Base-by-base conservation (phyloP, 2,888 invertebrate genomes). In the Xylota segnis region DNA sequence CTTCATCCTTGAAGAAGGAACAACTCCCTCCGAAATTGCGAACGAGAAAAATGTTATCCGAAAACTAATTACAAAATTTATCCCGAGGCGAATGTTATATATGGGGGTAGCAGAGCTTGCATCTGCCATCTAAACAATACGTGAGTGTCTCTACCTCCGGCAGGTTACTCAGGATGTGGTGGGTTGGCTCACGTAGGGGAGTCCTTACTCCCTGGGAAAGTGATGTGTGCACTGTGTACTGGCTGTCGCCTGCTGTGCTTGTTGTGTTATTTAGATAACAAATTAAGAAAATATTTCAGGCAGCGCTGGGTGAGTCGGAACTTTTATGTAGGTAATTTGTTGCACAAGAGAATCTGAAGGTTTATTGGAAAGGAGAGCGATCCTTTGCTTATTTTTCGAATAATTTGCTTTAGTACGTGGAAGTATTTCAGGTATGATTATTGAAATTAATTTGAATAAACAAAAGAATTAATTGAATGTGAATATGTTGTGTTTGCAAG, bases 31-130 rank as follows among this genome's bases (percentile, higher is more conserved):
- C 18, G 47, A 14, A 65, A 45, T 50, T 9, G 45, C 4, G 47
- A 63, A 18, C 7, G 32, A 14, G 14, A 56, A 10, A 29, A 29
- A 52, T 29, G 27, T 34, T 47, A 18, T 50, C 14, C 34, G 7
- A 65, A 65, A 65, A 65, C 34, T 50, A 65, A 65, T 65, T 65
- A 65, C 50, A 50, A 34, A 47, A 47, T 45, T 14, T 47, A 29
- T 45, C 63, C 45, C 32, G 29, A 12, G 32, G 45, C 63, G 12
- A 37, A 45, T 12, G 32, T 27, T n/a, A 10, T 27, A 27, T 32
- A 32, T 14, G 45, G 6, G 7, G 18, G 23, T 2, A 27, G 23
- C 14, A n/a, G 0, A 50, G 23, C 12, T 12, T 50, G 5, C n/a
- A 6, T 45, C n/a, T 29, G 32, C 16, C 14, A 16, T 63, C 37